These are phyloP conservation scores for Thumatha senex DNA, from an alignment of 2,888 invertebrate species.

Conservation along the genomic window DNA sequence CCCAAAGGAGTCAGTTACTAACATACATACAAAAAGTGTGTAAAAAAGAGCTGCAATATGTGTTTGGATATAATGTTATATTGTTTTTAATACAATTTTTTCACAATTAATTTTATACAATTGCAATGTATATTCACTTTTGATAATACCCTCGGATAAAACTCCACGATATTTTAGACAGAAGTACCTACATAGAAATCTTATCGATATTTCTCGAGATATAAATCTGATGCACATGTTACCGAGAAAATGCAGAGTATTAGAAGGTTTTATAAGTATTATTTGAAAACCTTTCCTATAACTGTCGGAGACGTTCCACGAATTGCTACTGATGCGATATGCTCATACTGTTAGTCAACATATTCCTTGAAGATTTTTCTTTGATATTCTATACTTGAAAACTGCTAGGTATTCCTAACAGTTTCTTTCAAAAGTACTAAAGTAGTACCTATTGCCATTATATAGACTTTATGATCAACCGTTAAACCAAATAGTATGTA, in stretches of 20 bases:
- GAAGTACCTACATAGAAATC: constrained; percentile 12
- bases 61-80: too few species aligned
- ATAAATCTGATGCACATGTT: constrained; percentile 39
- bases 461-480: too few species aligned
- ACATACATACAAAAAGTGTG: too few species aligned
- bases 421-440: not conserved
- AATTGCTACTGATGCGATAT: constrained; percentile 22
- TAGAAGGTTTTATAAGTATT: constrained; percentile 44
- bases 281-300: constrained; percentile 39
- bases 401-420: too few species aligned
- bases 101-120: too few species aligned
- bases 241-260: constrained; percentile 34
- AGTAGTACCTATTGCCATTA: not conserved
- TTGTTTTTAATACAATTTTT: too few species aligned
- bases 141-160: too few species aligned
- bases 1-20: too few species aligned
- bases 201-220: constrained; percentile 24
- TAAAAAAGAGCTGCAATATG: too few species aligned
- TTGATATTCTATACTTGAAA: not conserved
- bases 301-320: constrained; percentile 23
- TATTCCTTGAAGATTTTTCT: constrained; percentile 2
- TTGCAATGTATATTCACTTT: too few species aligned
- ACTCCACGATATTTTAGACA: too few species aligned
- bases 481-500: too few species aligned
- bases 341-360: constrained; percentile 11